phyloP scores from a whole-genome alignment of 2,797 vertebrate genomes.

The Anolis apletophallus region DNA sequence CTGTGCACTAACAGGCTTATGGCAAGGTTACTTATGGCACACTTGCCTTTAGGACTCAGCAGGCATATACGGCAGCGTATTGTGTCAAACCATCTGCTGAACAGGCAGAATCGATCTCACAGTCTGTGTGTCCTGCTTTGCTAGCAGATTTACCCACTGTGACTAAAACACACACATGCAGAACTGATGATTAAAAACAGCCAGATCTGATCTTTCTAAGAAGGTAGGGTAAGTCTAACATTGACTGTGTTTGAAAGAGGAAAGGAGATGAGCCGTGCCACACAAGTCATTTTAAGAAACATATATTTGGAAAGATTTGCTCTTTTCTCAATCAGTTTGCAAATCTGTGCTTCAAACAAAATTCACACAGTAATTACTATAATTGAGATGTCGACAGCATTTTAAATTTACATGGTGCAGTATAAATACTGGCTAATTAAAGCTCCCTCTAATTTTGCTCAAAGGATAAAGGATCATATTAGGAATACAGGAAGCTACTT shows the following conservation, averaged over 20 bases:
- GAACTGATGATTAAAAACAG: slow-evolving; percentile 70
- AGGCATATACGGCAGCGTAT: slow-evolving; percentile 47
- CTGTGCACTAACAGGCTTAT: slow-evolving; percentile 57
- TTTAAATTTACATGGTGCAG: slow-evolving; percentile 37
- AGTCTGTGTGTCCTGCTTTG: slow-evolving; percentile 56
- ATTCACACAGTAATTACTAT: slow-evolving; percentile 58
- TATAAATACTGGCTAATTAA: slow-evolving; percentile 66
- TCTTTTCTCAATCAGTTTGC: slow-evolving; percentile 49
- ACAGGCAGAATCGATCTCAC: slow-evolving; percentile 55
- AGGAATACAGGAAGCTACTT: background rate
- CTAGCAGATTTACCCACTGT: slow-evolving; percentile 67
- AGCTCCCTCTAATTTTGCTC: slow-evolving; percentile 25
- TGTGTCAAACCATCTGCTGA: slow-evolving; percentile 64
- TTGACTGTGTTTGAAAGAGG: slow-evolving; percentile 47
- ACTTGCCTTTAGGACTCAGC: slow-evolving; percentile 69
- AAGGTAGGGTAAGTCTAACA: slow-evolving; percentile 51
- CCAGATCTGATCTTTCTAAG: slow-evolving; percentile 62
- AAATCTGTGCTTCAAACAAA: slow-evolving; percentile 41
- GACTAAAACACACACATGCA: slow-evolving; percentile 53
- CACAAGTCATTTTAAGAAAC: slow-evolving; percentile 51
- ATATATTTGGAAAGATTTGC: slow-evolving; percentile 44
- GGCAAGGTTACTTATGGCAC: slow-evolving; percentile 59
- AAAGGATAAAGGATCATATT: slow-evolving; percentile 23
- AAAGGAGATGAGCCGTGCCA: slow-evolving; percentile 52
- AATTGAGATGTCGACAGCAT: slow-evolving; percentile 55